Conservation (phyloP, 2,888 invertebrate genomes). For the Ecliptopera silaceata region DNA sequence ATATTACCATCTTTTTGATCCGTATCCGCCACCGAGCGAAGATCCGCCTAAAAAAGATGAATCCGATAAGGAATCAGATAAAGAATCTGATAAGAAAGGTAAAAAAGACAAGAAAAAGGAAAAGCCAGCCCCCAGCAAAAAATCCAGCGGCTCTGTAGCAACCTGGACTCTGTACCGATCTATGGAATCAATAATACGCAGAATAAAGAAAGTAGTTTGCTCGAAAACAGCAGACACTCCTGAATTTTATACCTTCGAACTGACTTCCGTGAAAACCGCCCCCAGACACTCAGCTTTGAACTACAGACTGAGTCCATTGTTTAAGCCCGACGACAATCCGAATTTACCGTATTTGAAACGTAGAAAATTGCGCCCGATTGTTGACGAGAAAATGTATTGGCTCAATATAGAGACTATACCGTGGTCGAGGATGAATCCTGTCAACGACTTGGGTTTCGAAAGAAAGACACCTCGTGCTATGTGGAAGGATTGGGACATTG, state of each 20-base stretch:
- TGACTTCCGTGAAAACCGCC: constrained; percentile 80
- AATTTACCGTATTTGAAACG: constrained; percentile 64
- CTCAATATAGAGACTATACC: constrained; percentile 66
- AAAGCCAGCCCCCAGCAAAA: constrained; percentile 32
- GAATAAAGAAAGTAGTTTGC: constrained; percentile 54
- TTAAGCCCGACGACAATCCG: constrained; percentile 68
- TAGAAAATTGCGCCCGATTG: constrained; percentile 55
- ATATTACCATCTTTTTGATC: constrained; percentile 85
- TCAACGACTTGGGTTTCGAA: constrained; percentile 65
- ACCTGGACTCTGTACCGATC: constrained; percentile 75
- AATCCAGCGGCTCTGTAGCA: constrained; percentile 50
- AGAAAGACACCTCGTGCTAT: constrained; percentile 61
- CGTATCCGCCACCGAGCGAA: constrained; percentile 72
- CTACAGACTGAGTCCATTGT: constrained; percentile 71
- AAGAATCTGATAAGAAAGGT: constrained; percentile 4
- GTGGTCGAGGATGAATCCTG: constrained; percentile 66
- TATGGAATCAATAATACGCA: constrained; percentile 57
- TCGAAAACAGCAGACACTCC: constrained; percentile 50
- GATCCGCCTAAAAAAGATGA: constrained; percentile 33
- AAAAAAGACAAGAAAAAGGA: constrained; percentile 16
- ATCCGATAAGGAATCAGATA: constrained; percentile 4
- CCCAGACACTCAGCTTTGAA: constrained; percentile 72
- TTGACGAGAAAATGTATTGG: constrained; percentile 80
- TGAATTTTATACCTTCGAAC: constrained; percentile 82
- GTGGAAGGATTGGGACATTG: constrained; percentile 88